These are phyloP conservation scores for Athalia rosae DNA, from an alignment of 2,888 invertebrate genomes.

Conservation along the genomic window DNA sequence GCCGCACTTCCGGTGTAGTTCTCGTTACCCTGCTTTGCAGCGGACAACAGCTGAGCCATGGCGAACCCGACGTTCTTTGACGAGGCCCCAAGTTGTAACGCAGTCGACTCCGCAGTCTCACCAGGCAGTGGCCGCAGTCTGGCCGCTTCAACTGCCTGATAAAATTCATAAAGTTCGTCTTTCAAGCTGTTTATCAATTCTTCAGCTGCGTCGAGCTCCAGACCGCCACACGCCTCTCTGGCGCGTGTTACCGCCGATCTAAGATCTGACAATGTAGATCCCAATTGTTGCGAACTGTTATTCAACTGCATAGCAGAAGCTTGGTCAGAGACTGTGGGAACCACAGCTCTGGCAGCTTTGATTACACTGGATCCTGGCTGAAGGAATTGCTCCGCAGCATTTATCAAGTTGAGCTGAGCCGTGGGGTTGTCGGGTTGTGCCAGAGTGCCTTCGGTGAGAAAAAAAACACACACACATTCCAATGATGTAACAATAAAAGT, in stretches of 20 bases:
- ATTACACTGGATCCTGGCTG: constrained; percentile 83
- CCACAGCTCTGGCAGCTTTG: constrained; percentile 85
- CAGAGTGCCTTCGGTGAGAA: constrained; percentile 73
- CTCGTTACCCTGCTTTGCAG: constrained; percentile 88
- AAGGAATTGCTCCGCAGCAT: constrained; percentile 88
- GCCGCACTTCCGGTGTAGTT: constrained; percentile 88
- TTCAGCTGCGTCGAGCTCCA: constrained; percentile 91
- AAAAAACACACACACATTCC: neutral
- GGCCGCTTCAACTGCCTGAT: constrained; percentile 83
- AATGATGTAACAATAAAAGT: too few relatives aligned
- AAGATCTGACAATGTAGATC: constrained; percentile 81
- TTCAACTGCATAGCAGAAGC: constrained; percentile 85
- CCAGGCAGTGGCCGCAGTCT: constrained; percentile 89
- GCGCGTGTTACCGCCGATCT: constrained; percentile 81
- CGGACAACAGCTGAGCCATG: constrained; percentile 90
- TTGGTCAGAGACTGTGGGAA: constrained; percentile 89
- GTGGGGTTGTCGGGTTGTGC: constrained; percentile 83
- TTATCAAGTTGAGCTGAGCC: constrained; percentile 87
- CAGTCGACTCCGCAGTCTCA: constrained; percentile 81
- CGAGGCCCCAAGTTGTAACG: constrained; percentile 77
- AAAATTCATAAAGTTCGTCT: constrained; percentile 87
- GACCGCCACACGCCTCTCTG: constrained; percentile 86
- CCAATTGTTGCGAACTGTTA: constrained; percentile 82
- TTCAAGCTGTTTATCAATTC: constrained; percentile 88
- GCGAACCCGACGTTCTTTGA: constrained; percentile 88